A percentile compares a stretch with the other conserved stretches of the same genome.
Conservation (phyloP, 1,140 invertebrate species). For the Anastrepha ludens region DNA sequence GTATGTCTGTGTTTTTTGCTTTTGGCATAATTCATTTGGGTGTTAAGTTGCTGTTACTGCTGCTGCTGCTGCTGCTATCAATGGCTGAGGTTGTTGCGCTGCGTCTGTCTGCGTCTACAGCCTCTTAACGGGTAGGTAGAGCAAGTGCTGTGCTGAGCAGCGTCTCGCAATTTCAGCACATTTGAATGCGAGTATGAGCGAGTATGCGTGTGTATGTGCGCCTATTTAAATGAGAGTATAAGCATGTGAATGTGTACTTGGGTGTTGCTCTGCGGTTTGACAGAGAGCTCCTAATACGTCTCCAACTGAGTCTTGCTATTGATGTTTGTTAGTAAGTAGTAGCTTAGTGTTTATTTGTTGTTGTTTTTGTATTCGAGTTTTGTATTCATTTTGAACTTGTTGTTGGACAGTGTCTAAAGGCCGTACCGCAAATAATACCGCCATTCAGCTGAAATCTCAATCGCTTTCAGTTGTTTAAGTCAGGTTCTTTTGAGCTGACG, state of each 20-base stretch:
- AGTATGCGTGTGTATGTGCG: background rate
- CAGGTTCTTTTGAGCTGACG: slow-evolving; percentile 49
- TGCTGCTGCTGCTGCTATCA: background rate
- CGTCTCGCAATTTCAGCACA: slow-evolving; percentile 10
- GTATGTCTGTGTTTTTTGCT: background rate
- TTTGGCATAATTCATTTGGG: slow-evolving; percentile 51
- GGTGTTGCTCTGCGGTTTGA: slow-evolving; percentile 30
- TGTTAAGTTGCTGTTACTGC: slow-evolving; percentile 19
- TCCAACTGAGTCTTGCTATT: slow-evolving; percentile 12
- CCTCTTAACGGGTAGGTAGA: background rate
- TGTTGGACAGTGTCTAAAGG: slow-evolving; percentile 18
- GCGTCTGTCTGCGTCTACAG: background rate
- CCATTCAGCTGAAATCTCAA: slow-evolving; percentile 33
- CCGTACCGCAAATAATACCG: slow-evolving; percentile 27
- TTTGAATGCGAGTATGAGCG: background rate
- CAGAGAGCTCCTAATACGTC: slow-evolving; percentile 46
- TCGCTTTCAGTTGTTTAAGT: slow-evolving; percentile 43
- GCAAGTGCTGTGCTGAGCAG: slow-evolving; percentile 23
- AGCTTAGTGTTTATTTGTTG: slow-evolving; percentile 9
- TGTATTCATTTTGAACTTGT: slow-evolving; percentile 17
- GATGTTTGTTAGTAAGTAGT: background rate
- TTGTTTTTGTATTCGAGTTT: slow-evolving; percentile 15
- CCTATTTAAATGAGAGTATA: slow-evolving; percentile 47
- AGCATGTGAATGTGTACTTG: background rate
- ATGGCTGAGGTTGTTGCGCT: background rate